Percentiles rank a stretch among this genome's conserved stretches.
These are phyloP conservation scores for Meteorus colon DNA, from an alignment of 2,888 invertebrate species.

Conservation along the genomic window DNA sequence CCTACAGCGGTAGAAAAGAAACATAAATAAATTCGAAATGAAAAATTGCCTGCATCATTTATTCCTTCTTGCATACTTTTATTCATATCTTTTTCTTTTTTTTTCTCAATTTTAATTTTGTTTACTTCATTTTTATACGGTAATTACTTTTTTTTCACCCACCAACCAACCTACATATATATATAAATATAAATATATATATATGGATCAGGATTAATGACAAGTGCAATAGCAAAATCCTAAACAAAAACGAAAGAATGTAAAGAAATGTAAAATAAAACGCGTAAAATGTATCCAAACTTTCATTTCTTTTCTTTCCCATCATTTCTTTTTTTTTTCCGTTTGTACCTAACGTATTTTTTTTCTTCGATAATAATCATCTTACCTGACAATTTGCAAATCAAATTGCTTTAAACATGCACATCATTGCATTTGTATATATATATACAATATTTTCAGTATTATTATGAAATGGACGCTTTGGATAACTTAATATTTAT, in stretches of 20 bases:
- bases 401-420: slow-evolving; percentile 5
- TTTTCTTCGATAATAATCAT: slow-evolving; percentile 26
- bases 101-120: not conserved
- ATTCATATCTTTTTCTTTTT: not conserved
- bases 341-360: slow-evolving; percentile 1
- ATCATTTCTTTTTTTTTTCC: slow-evolving; percentile 6
- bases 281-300: slow-evolving; percentile 13
- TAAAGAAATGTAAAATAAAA: slow-evolving; percentile 23
- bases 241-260: not conserved
- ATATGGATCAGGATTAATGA: slow-evolving; percentile 40
- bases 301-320: not conserved
- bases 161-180: slow-evolving; percentile 54
- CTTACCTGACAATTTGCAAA: slow-evolving; percentile 30
- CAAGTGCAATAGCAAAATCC: slow-evolving; percentile 20
- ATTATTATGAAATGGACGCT: slow-evolving; percentile 1
- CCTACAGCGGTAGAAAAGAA: not conserved
- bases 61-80: not conserved
- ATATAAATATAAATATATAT: slow-evolving; percentile 31
- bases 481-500: slow-evolving; percentile 11
- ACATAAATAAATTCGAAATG: not conserved
- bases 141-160: slow-evolving; percentile 42
- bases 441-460: not conserved
- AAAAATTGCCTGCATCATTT: slow-evolving; percentile 5
- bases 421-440: slow-evolving; percentile 12
- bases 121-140: not conserved